These are phyloP conservation scores for Stichodactyla mertensii DNA, from an alignment of 64 coral and sea anemone species.

Conservation along the genomic window DNA sequence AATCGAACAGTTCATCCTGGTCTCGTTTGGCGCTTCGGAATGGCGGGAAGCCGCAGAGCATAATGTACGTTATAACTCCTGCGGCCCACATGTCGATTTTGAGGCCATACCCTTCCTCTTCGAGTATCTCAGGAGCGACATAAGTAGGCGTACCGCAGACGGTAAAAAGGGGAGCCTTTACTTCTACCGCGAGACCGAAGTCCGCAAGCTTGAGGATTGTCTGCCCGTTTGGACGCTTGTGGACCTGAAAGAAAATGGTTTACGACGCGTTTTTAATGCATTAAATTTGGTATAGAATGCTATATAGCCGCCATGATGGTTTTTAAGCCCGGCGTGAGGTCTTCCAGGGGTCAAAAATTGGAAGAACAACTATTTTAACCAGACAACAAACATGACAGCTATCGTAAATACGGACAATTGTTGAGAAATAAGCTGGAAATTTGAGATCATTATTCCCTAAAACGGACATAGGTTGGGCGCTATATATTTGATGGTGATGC, in stretches of 20 bases:
- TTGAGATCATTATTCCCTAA: too few relatives aligned
- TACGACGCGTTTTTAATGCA: too few relatives aligned
- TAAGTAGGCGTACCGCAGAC: constrained; percentile 97
- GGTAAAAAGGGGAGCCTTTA: constrained; percentile 82
- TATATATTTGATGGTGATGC: too few relatives aligned
- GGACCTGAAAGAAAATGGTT: constrained; percentile 35
- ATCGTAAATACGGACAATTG: too few relatives aligned
- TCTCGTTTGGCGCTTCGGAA: constrained; percentile 92
- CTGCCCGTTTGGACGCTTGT: constrained; percentile 66
- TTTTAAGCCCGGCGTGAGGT: too few relatives aligned
- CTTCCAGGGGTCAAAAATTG: too few relatives aligned
- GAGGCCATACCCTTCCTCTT: constrained; percentile 86
- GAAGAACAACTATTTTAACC: too few relatives aligned
- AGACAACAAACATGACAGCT: too few relatives aligned
- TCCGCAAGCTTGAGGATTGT: constrained; percentile 80
- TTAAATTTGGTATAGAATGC: too few relatives aligned
- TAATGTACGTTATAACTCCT: constrained; percentile 94
- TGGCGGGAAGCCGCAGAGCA: constrained; percentile 98
- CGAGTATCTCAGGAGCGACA: constrained; percentile 96
- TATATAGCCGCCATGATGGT: too few relatives aligned
- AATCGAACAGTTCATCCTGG: constrained; percentile 91
- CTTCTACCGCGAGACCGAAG: constrained; percentile 91
- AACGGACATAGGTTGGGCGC: too few relatives aligned
- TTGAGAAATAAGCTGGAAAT: too few relatives aligned
- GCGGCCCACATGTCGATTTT: constrained; percentile 98